Percentiles rank a stretch among this genome's conserved stretches.
These are phyloP conservation scores for Steinernema khuongi DNA, from an alignment of 1,140 invertebrate genomes.

Conservation along the genomic window DNA sequence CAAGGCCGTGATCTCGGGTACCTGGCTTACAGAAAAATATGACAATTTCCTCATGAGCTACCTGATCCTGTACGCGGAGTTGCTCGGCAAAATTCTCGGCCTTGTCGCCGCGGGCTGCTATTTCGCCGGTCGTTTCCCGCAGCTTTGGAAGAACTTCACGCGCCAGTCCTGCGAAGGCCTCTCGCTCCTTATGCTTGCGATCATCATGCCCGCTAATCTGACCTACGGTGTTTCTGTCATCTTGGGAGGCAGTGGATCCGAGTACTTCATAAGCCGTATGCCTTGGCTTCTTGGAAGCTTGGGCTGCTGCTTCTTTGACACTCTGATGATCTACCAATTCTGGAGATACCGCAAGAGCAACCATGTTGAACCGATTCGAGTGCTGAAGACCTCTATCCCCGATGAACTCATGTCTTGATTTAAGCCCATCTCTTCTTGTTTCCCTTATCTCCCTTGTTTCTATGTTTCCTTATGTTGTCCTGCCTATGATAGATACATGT, in stretches of 20 bases:
- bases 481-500: no score
- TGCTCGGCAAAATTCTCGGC: constrained; percentile 54
- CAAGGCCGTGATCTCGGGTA: no score
- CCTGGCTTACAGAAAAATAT: no score
- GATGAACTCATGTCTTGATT: no score
- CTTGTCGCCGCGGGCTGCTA: constrained; percentile 54
- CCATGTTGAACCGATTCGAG: background rate
- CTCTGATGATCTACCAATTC: constrained; percentile 49
- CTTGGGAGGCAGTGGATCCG: constrained; percentile 49
- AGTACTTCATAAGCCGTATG: constrained; percentile 56
- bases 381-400: no score
- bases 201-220: constrained; percentile 53
- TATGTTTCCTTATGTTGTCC: no score
- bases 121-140: constrained; percentile 54
- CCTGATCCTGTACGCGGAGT: no score
- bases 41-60: no score
- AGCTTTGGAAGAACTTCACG: constrained; percentile 54
- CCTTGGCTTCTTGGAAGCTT: constrained; percentile 53
- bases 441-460: no score
- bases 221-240: constrained; percentile 49
- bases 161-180: constrained; percentile 53
- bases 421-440: no score
- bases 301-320: constrained; percentile 55
- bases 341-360: constrained; percentile 38
- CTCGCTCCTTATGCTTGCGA: constrained; percentile 57